Evolutionary conservation across 2,888 invertebrate species (phyloP), one percentile per base, ranked within the genome.

Genomic region (Ophonus ardosiacus): DNA sequence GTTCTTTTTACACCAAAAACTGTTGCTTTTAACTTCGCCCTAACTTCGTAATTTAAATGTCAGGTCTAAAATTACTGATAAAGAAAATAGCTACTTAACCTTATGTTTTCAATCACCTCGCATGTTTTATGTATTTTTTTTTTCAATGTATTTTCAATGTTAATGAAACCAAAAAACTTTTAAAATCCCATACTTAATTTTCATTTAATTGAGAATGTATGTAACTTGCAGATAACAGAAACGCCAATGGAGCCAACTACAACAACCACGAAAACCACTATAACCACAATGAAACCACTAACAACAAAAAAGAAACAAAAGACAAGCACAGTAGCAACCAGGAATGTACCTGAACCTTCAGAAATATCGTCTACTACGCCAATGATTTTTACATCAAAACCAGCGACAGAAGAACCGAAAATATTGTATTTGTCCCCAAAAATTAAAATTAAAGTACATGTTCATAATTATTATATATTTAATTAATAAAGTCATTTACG

Each of bases 361-460:
- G 5, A 31, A 31, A 31, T 31, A 31, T 31, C 5, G 31, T 5
- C 31, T 31, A 31, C 18, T 59, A 59, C 18, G 8, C 17, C 59
- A 59, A 18, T 18, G 13, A 7, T 17, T 15, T 59, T 7, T 17
- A 7, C 18, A 8, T 17, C 59, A 0, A 13, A 21, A 13, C 63
- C 59, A 59, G 40, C 31, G 3, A 80, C 59, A 56, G 63, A 79
- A 59, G 15, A 15, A 15, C 7, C 24, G 24, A 24, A 24, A 24
- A 24, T 82, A n/a, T n/a, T n/a, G 17, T 82, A 17, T 71, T 31
- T 82, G 8, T 82, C 71, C 10, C 82, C 82, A 0, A 82, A 71
- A 7, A 74, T 82, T 15, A 82, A 71, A 7, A 74, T 82, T 15
- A 56, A 82, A 71, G 82, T 82, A 82, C 56, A 71, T 82, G 71